Evolutionary conservation across 2,113 vertebrate genomes (phyloP), one percentile per base, ranked within the genome.

Genomic region (Glaucomys volans): DNA sequence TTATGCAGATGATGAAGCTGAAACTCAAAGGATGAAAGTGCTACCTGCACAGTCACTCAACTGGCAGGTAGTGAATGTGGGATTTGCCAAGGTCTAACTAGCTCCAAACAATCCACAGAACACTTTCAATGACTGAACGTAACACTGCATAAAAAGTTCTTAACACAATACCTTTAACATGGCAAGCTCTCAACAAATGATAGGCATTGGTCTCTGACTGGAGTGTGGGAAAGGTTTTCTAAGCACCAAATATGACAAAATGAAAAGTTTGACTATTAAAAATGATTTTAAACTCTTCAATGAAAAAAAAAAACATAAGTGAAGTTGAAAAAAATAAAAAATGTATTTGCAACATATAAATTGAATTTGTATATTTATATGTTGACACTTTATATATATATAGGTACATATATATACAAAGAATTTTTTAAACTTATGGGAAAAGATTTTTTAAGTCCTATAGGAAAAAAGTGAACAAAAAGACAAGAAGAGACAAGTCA

Each of bases 241-340:
- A 92, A 94, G 57, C 30, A 79, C 11, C 32, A 14, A 54, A 75
- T 44, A 50, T 14, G n/a, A 64, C n/a, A 64, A 84, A 18, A 85
- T 28, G 8, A 77, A n/a, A 84, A 79, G 75, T 81, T 8, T 44
- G 40, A 95, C 14, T 24, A 87, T 5, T 66, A 20, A 81, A 72
- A 57, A 82, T n/a, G 16, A 74, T 59, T 71, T 77, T 87, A 91
- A 93, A 77, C 35, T 85, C 50, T 81, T 74, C 69, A 54, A 87
- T 44, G 35, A 77, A 66, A 95, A 87, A 57, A 94, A 89, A 8
- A 77, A 10, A 76, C 24, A 1, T 44, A 75, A 83, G 52, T 57
- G 30, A 54, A 71, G 71, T 77, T 94, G 75, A 72, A 35, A 77
- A 24, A 91, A 90, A 22, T 44, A 54, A 66, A 95, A 67, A 81